Base-by-base conservation (phyloP, 2,113 vertebrate species). In the Genyomyrus donnyi region DNA sequence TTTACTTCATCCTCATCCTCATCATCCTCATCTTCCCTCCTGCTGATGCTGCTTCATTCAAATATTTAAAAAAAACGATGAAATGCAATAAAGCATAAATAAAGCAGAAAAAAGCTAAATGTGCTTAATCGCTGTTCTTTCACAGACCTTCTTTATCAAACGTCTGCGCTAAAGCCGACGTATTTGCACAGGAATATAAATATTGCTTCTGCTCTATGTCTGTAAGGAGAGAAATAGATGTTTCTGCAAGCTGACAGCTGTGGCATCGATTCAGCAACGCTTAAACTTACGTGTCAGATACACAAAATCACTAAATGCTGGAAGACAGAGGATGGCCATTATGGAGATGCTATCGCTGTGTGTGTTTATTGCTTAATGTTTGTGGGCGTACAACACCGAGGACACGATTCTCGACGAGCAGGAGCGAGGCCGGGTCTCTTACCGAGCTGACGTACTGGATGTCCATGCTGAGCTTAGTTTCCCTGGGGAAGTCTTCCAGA, bases 381-480 rank as follows among this genome's bases (percentile, higher is more conserved):
- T 9, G 56, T 58, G 83, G 42, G 39, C 0, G 31, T 24, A n/a
- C 50, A 7, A 85, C 24, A 58, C 19, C 15, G 62, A 84, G 11
- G 24, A 56, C n/a, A 39, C 66, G 62, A 6, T 89, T 88, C 85
- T 88, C 49, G 46, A 52, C 9, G 80, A 42, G 48, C 27, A 66
- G 90, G 83, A 85, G 46, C 3, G 17, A 56, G 52, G 13, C 48
- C 46, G 31, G 83, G 56, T 58, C 17, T 98, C 98, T 99, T 94
- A 99, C 98, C 91, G 99, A 96, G 92, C 97, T 98, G 95, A 99
- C 98, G 88, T 98, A 98, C 89, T 98, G 97, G 92, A 99, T 98
- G 89, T 99, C 98, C 92, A 96, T 96, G 96, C 97, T 98, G 92
- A 99, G 97, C 93, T 97, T 97, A 91, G 98, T 99, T 93, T 99